Evolutionary conservation across 2,113 vertebrate species (phyloP), one percentile per base, ranked within the genome.

Genomic region (Malurus melanocephalus): DNA sequence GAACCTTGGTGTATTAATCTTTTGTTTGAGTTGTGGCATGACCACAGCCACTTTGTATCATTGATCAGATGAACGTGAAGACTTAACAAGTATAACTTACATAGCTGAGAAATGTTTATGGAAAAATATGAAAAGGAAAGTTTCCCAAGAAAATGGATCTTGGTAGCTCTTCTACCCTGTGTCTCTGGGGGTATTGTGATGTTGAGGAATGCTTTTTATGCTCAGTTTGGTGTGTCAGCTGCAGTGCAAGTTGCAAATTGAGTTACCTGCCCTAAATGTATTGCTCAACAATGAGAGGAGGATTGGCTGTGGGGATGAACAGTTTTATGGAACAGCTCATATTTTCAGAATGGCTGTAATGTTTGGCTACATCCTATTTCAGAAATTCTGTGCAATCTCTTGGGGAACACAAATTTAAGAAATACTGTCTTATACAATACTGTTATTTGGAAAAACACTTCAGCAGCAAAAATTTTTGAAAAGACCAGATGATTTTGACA

Each of bases 31-130:
- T 42, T 57, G 52, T 10, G 60, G 42, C 4, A 19, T 24, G 22
- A 30, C 13, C 0, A 0, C 2, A 2, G 32, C 35, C 6, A 1
- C 20, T 84, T 69, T 67, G 10, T 60, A 13, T 32, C 6, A 7
- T 14, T 32, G 65, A 27, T 65, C 20, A 65, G 42, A 22, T 18
- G 42, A 69, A 20, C 3, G 5, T 9, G 9, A 2, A 18, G 51
- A 3, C 11, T 55, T 71, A 30, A 32, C 5, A 76, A 51, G 15
- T 56, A 4, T 38, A 30, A 38, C 11, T 57, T 35, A 7, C 4
- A 8, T 16, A 67, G 28, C 17, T 55, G 45, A 74, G 28, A 55
- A 59, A 26, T 14, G 6, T 18, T 66, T 2, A 5, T 21, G 10
- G 26, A 67, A 33, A 79, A 67, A 21, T 7, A 13, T 1, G 4